Evolutionary conservation across 2,797 vertebrate genomes (phyloP).

Genomic region (Chloroceryle inda): DNA sequence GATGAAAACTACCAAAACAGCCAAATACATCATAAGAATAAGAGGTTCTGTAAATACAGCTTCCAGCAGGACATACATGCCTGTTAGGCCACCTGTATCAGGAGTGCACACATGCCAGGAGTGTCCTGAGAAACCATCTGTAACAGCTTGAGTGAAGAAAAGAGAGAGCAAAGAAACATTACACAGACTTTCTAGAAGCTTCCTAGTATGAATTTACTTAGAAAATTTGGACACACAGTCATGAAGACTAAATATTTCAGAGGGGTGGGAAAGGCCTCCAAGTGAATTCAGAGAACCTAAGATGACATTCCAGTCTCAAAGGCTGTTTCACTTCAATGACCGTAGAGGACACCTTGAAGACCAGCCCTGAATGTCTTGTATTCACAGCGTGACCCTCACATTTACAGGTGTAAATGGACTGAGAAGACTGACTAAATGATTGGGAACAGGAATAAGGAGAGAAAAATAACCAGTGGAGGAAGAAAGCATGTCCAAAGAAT

Average conservation of each 20-base stretch:
- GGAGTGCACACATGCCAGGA: background rate
- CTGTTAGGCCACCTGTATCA: slow-evolving; percentile 7
- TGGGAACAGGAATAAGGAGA: background rate
- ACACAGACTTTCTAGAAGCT: slow-evolving; percentile 56
- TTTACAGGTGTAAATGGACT: slow-evolving; percentile 42
- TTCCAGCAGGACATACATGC: background rate
- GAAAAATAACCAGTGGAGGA: slow-evolving; percentile 51
- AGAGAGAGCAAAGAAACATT: slow-evolving; percentile 43
- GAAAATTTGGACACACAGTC: background rate
- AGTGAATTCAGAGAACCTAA: background rate
- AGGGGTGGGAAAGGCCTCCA: background rate
- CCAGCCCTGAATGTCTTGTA: background rate
- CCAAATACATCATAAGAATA: slow-evolving; percentile 48
- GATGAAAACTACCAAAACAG: slow-evolving; percentile 46
- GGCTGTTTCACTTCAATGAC: background rate
- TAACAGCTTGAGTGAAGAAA: slow-evolving; percentile 3
- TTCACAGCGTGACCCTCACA: background rate
- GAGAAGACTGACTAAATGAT: slow-evolving; percentile 45
- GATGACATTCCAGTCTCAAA: background rate
- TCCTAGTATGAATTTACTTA: slow-evolving; percentile 34
- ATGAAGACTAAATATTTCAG: background rate
- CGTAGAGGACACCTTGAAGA: background rate
- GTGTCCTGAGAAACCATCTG: background rate
- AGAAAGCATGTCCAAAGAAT: slow-evolving; percentile 63
- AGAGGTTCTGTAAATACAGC: slow-evolving; percentile 56